Evolutionary conservation across 2,888 invertebrate species (phyloP).

Genomic region (Heliconius charithonia): DNA sequence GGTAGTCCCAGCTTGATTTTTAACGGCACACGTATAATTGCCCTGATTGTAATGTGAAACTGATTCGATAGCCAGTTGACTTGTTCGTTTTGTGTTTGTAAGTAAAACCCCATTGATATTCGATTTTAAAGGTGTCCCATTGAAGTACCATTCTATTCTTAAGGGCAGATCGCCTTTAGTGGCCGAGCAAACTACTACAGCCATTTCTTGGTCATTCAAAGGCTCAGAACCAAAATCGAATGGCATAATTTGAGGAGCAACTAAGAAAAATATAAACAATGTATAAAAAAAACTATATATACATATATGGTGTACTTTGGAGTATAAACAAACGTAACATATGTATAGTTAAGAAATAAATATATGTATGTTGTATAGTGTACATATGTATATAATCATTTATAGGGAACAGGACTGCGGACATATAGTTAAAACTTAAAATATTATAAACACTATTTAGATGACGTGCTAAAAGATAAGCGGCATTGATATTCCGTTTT

Average conservation of each 20-base stretch:
- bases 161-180: conserved; percentile 91
- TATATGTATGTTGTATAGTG: not conserved
- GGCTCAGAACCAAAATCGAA: conserved; percentile 88
- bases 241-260: conserved; percentile 88
- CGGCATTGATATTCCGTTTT: conserved; percentile 43
- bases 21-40: conserved; percentile 85
- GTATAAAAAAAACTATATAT: not conserved
- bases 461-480: conserved; percentile 63
- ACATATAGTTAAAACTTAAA: conserved; percentile 47
- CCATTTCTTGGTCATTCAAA: conserved; percentile 87
- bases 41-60: conserved; percentile 85
- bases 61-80: conserved; percentile 85
- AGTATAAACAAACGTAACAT: not conserved
- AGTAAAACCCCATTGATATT: conserved; percentile 82
- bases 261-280: conserved; percentile 64
- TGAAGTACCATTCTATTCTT: conserved; percentile 88
- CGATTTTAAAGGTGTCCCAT: conserved; percentile 69
- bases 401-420: conserved; percentile 39
- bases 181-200: conserved; percentile 88
- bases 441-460: conserved; percentile 46
- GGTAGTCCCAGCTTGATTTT: conserved; percentile 83
- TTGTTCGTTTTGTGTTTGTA: conserved; percentile 83
- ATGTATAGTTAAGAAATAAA: not conserved
- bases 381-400: conserved; percentile 10
- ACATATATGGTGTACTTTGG: too few species aligned